Base-by-base conservation (phyloP, 2,888 invertebrate species). In the Coelopa pilipes region DNA sequence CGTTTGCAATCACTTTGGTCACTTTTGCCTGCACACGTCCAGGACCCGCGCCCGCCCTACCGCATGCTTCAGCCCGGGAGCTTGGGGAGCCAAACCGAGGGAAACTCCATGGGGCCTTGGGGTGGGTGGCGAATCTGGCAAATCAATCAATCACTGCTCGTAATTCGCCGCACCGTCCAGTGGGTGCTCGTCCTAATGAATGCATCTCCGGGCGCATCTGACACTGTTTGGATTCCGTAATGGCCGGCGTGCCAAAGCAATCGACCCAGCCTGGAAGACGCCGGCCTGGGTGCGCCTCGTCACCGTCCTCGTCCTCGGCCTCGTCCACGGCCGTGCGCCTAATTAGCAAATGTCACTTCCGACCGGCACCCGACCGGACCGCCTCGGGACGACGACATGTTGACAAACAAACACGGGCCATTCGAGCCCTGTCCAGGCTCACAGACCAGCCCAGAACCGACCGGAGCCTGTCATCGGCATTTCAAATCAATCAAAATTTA, bases 401-500 rank as follows among this genome's bases (percentile, higher is more conserved):
- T 47, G 47, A 45, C 19, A 1, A 17, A 47, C 19, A 47, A 17
- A 47, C 19, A 47, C 62, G 10, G n/a, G 3, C n/a, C 34, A 34
- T 34, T 34, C 34, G 4, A 34, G n/a, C 34, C 45, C 77, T 76
- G 77, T 77, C 76, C 79, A 80, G 79, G 76, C 78, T 75, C 76
- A 7, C 34, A 4, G 34, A 4, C 7, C 34, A 34, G 34, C 7
- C 34, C 34, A 34, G 4, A 34, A 34, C 34, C 34, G 19, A 66
- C 17, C 11, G 49, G 49, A 47, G 17, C 21, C 55, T 55, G 11
- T 55, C 57, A 46, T 17, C 57, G 57, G 45, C 69, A 69, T 17
- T 45, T 21, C 49, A 15, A 79, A 80, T 81, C 79, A 81, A 82
- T 81, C 81, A 81, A 78, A 77, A 77, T 77, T 79, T 74, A 78